Percentiles rank a stretch among this genome's conserved stretches.
phyloP scores from a whole-genome alignment of 1,140 invertebrate genomes.

The Dendrolimus punctatus region DNA sequence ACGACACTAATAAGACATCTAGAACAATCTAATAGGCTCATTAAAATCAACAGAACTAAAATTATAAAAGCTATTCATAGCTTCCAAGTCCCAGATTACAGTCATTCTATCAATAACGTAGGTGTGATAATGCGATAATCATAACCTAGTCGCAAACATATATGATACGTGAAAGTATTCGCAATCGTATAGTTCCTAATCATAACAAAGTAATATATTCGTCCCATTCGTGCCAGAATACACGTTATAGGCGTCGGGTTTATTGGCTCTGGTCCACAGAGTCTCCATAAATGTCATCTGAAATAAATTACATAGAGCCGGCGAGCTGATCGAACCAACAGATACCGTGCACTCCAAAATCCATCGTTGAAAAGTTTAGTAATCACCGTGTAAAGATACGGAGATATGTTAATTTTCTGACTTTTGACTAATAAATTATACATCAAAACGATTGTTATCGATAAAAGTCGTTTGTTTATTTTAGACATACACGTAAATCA shows the following conservation, averaged over 20 bases:
- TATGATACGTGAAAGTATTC: conserved; percentile 20
- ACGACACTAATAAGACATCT: no score
- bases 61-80: no score
- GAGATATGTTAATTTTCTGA: conserved; percentile 46
- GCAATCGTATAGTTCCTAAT: conserved; percentile 22
- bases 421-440: conserved; percentile 20
- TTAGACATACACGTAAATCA: neutral
- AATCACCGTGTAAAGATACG: conserved; percentile 30
- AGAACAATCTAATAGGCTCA: no score
- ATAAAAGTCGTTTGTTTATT: conserved; percentile 16
- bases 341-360: conserved; percentile 13
- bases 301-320: conserved; percentile 41
- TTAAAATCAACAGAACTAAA: no score
- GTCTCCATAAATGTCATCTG: conserved; percentile 55
- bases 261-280: conserved; percentile 46
- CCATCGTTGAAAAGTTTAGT: conserved; percentile 18
- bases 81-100: no score
- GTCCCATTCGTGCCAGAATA: conserved; percentile 26
- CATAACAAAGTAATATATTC: conserved; percentile 26
- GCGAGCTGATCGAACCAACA: conserved; percentile 14
- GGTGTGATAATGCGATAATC: no score
- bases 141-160: conserved; percentile 1
- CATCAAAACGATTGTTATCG: conserved; percentile 10
- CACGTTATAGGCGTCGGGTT: conserved; percentile 36
- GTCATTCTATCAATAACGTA: no score